Percentiles rank a stretch among this genome's conserved stretches.
phyloP scores from a whole-genome alignment of 2,113 vertebrate species.

The Nettapus auritus region DNA sequence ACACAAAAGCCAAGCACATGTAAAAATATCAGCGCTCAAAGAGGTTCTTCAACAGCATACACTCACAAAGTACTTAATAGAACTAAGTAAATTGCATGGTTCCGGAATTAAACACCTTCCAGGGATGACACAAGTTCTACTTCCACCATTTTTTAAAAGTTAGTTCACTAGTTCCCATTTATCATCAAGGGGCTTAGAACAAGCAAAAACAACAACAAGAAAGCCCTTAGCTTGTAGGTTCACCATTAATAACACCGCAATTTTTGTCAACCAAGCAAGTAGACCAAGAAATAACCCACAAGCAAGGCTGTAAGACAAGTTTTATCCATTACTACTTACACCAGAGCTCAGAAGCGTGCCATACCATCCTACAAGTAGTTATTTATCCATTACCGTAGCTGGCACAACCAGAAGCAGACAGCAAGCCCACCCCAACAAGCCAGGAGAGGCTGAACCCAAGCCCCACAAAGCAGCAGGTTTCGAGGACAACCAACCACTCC shows the following conservation, averaged over 20 bases:
- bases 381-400: neutral
- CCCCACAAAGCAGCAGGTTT: too few relatives aligned
- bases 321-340: neutral
- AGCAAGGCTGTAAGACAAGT: neutral
- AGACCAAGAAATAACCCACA: neutral
- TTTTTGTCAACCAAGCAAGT: neutral
- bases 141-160: neutral
- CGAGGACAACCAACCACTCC: neutral
- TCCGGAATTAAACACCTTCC: neutral
- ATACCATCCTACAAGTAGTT: too few relatives aligned
- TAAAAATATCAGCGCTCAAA: neutral
- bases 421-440: neutral
- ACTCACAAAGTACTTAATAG: neutral
- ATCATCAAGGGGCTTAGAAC: neutral
- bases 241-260: neutral
- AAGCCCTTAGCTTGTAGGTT: neutral
- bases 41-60: neutral
- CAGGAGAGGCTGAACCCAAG: neutral
- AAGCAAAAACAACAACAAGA: neutral
- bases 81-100: neutral
- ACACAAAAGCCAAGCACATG: accelerated
- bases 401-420: neutral
- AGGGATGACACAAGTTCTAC: neutral
- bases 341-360: neutral
- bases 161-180: neutral